Base-by-base conservation (phyloP, 2,113 vertebrate species). In the Picathartes gymnocephalus region DNA sequence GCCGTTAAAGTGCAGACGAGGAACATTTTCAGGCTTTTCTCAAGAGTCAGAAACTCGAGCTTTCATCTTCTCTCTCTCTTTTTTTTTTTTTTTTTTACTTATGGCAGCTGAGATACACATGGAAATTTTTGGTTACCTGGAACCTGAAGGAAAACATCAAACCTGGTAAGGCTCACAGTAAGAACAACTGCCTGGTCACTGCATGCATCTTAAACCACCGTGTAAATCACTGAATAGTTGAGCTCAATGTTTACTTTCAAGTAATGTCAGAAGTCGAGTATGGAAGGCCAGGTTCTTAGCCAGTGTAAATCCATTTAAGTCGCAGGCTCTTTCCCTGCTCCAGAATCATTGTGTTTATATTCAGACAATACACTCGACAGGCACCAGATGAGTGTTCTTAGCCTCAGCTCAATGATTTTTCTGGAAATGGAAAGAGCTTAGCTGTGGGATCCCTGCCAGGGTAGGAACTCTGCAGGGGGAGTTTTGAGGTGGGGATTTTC, bases 321-420 rank as follows among this genome's bases (percentile, higher is more conserved):
- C 18, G 0, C 10, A 33, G 48, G 72, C 92, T 83, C 93, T 47
- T 64, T 78, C 88, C 66, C 80, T 74, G 93, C 90, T 95, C 94
- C 95, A 93, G 93, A 96, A 96, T 77, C 81, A 61, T 9, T 48
- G 85, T 90, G 97, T 97, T 97, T 98, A 97, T 93, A 88, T 93
- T 95, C 95, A 97, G 92, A 97, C 97, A 96, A 94, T 94, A 92
- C 93, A 83, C 91, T 89, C 54, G 35, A 97, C 95, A 97, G 96
- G 92, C 93, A 97, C 96, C 95, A 97, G 96, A 97, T 86, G 96
- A 97, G 93, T 70, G 83, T 95, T 97, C 96, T 96, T 97, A 97
- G 96, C 84, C 95, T 97, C 92, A 96, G 95, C 96, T 96, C 96
- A 95, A 94, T 97, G 96, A 97, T 97, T 97, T 97, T 96, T 94